A percentile compares a stretch with the other conserved stretches of the same genome.
These are phyloP conservation scores for Scalopus aquaticus DNA, from an alignment of 2,113 vertebrate species.

Conservation along the genomic window DNA sequence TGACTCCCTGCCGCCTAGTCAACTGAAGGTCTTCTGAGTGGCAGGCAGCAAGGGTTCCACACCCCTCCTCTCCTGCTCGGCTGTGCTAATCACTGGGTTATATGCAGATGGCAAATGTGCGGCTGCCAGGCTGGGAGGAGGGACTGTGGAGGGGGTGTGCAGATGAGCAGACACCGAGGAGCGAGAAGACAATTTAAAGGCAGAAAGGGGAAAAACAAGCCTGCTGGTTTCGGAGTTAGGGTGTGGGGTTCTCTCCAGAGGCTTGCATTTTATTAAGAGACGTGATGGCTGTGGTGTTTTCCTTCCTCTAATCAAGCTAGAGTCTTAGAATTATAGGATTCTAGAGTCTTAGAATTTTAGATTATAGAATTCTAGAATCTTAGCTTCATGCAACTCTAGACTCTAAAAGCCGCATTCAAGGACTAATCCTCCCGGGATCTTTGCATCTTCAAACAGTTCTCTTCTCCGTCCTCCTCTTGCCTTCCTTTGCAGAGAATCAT, in stretches of 20 bases:
- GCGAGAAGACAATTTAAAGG: constrained; percentile 39
- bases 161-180: constrained; percentile 50
- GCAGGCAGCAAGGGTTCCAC: constrained; percentile 42
- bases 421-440: not conserved
- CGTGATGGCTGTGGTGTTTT: not conserved
- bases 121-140: constrained; percentile 68
- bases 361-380: constrained; percentile 27
- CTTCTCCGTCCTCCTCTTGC: not conserved
- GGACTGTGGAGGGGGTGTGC: constrained; percentile 40
- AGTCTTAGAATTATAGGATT: constrained; percentile 6
- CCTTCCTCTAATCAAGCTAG: not conserved
- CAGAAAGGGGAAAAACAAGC: constrained; percentile 4
- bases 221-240: constrained; percentile 24
- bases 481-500: not conserved
- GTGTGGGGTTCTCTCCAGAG: constrained; percentile 45
- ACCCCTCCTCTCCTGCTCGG: constrained; percentile 37
- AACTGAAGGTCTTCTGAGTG: constrained; percentile 47
- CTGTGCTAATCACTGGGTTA: constrained; percentile 77
- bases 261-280: not conserved
- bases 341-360: constrained; percentile 3
- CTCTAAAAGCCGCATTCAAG: not conserved
- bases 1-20: constrained; percentile 31
- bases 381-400: not conserved
- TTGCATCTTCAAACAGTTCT: not conserved
- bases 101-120: constrained; percentile 76